Evolutionary conservation across 2,888 invertebrate species (phyloP).

Genomic region (Drosophila peninsularis): DNA sequence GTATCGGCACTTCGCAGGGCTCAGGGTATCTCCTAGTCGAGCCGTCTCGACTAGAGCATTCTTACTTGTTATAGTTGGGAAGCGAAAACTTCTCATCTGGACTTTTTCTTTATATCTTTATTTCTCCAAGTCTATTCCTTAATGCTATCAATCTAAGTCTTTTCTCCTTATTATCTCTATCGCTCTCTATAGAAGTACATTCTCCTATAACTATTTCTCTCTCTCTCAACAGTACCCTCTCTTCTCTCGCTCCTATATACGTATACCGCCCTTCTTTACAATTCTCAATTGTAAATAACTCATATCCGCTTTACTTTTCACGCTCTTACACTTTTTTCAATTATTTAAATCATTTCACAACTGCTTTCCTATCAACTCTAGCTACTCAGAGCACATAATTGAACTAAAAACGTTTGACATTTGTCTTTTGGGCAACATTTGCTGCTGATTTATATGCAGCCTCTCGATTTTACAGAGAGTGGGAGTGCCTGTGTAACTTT

Average conservation of each 20-base stretch:
- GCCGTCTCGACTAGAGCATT: too few relatives aligned
- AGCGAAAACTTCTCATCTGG: too few relatives aligned
- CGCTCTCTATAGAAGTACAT: too few relatives aligned
- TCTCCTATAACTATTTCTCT: too few relatives aligned
- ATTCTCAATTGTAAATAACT: conserved; percentile 8
- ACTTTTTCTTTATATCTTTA: background rate
- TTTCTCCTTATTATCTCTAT: background rate
- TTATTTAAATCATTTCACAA: conserved; percentile 20
- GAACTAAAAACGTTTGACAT: conserved; percentile 31
- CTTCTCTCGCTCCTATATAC: too few relatives aligned
- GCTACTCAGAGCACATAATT: conserved; percentile 30
- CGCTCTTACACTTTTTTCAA: conserved; percentile 15
- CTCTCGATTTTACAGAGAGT: conserved; percentile 7
- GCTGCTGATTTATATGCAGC: conserved; percentile 41
- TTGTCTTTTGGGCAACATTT: conserved; percentile 44
- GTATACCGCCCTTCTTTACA: background rate
- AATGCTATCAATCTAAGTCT: background rate
- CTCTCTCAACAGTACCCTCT: too few relatives aligned
- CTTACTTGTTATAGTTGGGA: too few relatives aligned
- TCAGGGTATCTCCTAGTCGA: too few relatives aligned
- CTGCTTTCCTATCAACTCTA: background rate
- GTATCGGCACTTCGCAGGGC: too few relatives aligned
- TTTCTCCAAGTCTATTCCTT: background rate
- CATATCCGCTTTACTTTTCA: background rate
- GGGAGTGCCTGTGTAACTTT: conserved; percentile 29